phyloP scores from a whole-genome alignment of 2,888 invertebrate genomes.

The Hedychridium roseum region DNA sequence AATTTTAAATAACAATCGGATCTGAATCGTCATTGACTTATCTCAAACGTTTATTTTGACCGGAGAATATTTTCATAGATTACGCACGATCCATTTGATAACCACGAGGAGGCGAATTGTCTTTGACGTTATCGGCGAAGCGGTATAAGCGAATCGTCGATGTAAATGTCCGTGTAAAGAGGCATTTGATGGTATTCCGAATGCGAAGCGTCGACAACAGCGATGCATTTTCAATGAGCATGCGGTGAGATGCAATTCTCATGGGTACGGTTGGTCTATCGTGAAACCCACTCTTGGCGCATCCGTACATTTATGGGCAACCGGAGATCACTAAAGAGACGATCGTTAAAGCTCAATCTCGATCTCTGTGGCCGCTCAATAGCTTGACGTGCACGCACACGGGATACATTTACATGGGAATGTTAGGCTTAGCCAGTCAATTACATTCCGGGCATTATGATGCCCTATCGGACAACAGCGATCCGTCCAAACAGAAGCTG shows the following conservation, averaged over 20 bases:
- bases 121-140: too few species aligned
- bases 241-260: constrained; percentile 29
- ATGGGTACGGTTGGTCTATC: constrained; percentile 26
- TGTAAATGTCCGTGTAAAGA: too few species aligned
- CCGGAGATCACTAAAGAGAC: constrained; percentile 27
- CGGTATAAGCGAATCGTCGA: too few species aligned
- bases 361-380: constrained; percentile 28
- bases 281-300: constrained; percentile 24
- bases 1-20: too few species aligned
- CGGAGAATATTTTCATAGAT: too few species aligned
- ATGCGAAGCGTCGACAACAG: too few species aligned
- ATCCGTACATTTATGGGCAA: constrained; percentile 25
- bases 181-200: too few species aligned
- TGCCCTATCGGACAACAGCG: constrained; percentile 12
- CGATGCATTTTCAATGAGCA: too few species aligned
- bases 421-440: constrained; percentile 24
- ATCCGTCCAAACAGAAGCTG: constrained; percentile 9
- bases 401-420: constrained; percentile 39
- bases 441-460: constrained; percentile 36
- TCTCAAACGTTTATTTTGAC: too few species aligned
- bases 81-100: too few species aligned
- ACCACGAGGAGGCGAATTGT: too few species aligned
- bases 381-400: constrained; percentile 13
- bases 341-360: constrained; percentile 27
- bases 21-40: too few species aligned